Percentiles rank a stretch among this genome's conserved stretches.
Conservation (phyloP, 1,140 invertebrate species). For the Zaprionus kolodkinae region DNA sequence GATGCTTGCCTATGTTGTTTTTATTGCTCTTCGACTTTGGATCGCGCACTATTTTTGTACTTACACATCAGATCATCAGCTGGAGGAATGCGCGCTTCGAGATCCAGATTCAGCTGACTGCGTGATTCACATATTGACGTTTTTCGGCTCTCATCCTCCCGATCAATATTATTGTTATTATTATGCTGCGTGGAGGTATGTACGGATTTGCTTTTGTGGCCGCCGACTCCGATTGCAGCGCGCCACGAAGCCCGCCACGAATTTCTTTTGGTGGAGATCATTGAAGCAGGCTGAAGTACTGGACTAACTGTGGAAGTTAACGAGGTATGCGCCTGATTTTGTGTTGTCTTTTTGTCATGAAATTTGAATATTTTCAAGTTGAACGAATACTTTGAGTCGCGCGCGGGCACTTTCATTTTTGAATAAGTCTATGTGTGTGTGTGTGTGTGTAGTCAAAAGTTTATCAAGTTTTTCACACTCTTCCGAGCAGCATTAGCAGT, state of each 20-base stretch:
- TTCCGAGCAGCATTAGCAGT: slow-evolving; percentile 20
- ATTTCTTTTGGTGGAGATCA: slow-evolving; percentile 76
- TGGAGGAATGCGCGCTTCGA: slow-evolving; percentile 24
- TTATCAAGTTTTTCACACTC: slow-evolving; percentile 25
- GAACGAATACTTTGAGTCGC: slow-evolving; percentile 77
- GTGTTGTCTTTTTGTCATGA: slow-evolving; percentile 81
- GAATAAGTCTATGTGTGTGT: background rate
- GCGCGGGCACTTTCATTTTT: slow-evolving; percentile 80
- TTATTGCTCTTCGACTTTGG: slow-evolving; percentile 39
- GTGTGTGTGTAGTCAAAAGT: slow-evolving; percentile 11
- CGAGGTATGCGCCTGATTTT: slow-evolving; percentile 69
- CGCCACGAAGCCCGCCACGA: slow-evolving; percentile 78
- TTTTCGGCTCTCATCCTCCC: slow-evolving; percentile 4
- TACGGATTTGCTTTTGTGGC: slow-evolving; percentile 46
- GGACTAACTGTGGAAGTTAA: slow-evolving; percentile 54
- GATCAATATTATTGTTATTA: slow-evolving; percentile 9
- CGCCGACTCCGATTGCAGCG: slow-evolving; percentile 52
- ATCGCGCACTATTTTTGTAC: slow-evolving; percentile 18
- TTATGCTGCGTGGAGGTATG: slow-evolving; percentile 9
- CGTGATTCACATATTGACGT: slow-evolving; percentile 20
- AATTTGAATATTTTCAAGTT: slow-evolving; percentile 84
- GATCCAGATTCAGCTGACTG: slow-evolving; percentile 17
- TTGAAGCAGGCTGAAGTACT: slow-evolving; percentile 61
- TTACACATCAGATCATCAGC: slow-evolving; percentile 52
- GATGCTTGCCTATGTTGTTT: slow-evolving; percentile 20